These are phyloP conservation scores for Raja brachyura DNA, from an alignment of 2,113 vertebrate genomes.

Conservation along the genomic window DNA sequence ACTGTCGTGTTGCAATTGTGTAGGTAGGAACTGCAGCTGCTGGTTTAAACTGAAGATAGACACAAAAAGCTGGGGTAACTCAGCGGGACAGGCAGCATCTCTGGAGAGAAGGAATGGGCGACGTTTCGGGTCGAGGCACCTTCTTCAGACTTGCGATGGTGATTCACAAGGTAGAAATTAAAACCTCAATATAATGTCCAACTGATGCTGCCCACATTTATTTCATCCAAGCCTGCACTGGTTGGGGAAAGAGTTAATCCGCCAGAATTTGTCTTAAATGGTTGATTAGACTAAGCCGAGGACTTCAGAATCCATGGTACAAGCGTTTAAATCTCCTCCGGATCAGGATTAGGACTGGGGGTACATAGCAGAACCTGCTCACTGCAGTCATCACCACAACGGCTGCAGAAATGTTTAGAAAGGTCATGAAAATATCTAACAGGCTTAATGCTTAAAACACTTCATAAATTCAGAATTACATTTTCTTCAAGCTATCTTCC, in stretches of 20 bases:
- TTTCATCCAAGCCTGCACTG: background rate
- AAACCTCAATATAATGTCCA: background rate
- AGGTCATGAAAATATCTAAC: background rate
- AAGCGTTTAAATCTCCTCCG: slow-evolving; percentile 15
- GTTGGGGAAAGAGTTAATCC: slow-evolving; percentile 19
- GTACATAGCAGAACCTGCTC: no score
- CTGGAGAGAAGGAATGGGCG: no score
- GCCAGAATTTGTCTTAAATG: slow-evolving; percentile 8
- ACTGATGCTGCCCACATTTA: background rate
- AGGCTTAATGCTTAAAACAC: no score
- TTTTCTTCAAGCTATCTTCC: background rate
- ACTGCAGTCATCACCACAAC: background rate
- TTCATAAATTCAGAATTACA: background rate
- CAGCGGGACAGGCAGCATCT: no score
- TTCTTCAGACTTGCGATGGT: background rate
- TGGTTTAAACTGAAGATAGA: no score
- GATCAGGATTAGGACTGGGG: background rate
- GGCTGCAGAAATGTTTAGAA: background rate
- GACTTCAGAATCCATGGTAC: slow-evolving; percentile 5
- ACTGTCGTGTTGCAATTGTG: background rate
- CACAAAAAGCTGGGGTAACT: no score
- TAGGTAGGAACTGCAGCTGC: no score
- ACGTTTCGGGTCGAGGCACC: no score
- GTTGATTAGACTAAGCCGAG: slow-evolving; percentile 26
- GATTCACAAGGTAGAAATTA: slow-evolving; percentile 15